These are phyloP conservation scores for Vireo altiloquus DNA, from an alignment of 2,113 vertebrate genomes.

Conservation along the genomic window DNA sequence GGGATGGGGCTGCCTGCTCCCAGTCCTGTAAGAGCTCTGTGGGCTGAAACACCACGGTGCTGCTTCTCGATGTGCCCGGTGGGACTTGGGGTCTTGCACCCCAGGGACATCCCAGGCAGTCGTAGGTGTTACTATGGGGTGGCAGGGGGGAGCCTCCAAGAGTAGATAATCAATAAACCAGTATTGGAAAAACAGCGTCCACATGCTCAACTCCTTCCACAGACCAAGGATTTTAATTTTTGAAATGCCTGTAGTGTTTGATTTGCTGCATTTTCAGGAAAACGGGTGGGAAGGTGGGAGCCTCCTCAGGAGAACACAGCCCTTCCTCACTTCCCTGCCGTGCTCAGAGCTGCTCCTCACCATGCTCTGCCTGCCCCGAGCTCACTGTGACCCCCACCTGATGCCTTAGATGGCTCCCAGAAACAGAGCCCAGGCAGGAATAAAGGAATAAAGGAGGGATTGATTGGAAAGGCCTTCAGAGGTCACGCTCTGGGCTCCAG, in stretches of 20 bases:
- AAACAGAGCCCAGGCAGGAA: no score
- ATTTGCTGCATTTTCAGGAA: neutral
- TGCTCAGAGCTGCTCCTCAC: neutral
- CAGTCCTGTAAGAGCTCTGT: no score
- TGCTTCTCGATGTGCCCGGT: fast-evolving
- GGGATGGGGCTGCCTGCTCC: no score
- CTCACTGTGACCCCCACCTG: no score
- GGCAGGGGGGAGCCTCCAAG: neutral
- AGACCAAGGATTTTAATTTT: neutral
- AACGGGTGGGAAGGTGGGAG: neutral
- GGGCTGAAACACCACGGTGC: fast-evolving
- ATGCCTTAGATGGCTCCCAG: no score
- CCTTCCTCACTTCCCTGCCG: fast-evolving
- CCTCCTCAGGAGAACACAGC: fast-evolving
- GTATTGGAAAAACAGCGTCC: neutral
- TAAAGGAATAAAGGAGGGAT: no score
- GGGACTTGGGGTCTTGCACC: neutral
- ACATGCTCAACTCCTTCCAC: fast-evolving
- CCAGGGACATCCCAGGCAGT: neutral
- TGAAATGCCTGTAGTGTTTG: no score
- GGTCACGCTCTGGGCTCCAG: no score
- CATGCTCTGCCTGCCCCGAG: no score
- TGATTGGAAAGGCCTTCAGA: no score
- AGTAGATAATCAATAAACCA: neutral
- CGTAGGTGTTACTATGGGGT: neutral